A percentile compares a stretch with the other conserved stretches of the same genome.
Conservation (phyloP, 2,888 invertebrate genomes). For the Hirtodrosophila trivittata region DNA sequence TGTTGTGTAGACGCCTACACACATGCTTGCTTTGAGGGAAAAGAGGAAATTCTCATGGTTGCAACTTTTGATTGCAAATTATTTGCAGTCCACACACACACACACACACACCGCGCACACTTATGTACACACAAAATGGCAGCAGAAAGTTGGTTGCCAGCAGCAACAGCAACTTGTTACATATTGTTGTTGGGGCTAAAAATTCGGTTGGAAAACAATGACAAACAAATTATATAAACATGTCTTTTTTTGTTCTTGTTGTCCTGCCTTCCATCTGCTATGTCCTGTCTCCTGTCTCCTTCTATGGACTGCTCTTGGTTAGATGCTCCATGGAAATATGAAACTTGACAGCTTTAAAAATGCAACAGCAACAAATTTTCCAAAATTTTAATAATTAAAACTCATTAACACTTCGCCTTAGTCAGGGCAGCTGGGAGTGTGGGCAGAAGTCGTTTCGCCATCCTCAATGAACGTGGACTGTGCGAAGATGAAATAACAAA, state of each 20-base stretch:
- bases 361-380: conserved; percentile 42
- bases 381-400: conserved; percentile 72
- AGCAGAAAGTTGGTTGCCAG: conserved; percentile 63
- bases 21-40: conserved; percentile 9
- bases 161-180: conserved; percentile 47
- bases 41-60: conserved; percentile 44
- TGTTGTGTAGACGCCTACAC: background rate
- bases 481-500: conserved; percentile 77
- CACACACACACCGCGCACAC: conserved; percentile 7
- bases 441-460: no score
- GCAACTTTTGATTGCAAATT: conserved; percentile 77
- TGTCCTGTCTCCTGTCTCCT: background rate
- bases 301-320: background rate
- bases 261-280: background rate
- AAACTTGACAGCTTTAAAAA: conserved; percentile 42
- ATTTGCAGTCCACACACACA: conserved; percentile 60
- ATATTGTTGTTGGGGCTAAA: conserved; percentile 32
- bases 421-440: background rate
- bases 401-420: conserved; percentile 69
- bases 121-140: conserved; percentile 16
- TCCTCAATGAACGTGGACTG: conserved; percentile 52
- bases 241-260: background rate
- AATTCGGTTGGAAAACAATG: conserved; percentile 49
- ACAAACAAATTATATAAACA: background rate
- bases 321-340: conserved; percentile 9